phyloP scores from a whole-genome alignment of 2,888 invertebrate species.

The Limnephilus marmoratus region DNA sequence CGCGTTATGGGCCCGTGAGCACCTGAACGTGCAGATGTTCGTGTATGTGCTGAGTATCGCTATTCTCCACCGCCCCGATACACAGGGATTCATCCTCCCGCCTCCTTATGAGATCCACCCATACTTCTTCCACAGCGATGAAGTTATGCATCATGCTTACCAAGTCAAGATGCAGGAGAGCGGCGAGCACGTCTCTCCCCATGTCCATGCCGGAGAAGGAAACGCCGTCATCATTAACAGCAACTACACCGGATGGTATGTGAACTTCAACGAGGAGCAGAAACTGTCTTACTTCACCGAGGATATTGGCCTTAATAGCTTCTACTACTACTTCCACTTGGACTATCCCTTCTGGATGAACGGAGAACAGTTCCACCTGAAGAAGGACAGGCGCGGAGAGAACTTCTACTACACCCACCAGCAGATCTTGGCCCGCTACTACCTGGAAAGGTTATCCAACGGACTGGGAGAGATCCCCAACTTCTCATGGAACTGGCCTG shows the following conservation, averaged over 20 bases:
- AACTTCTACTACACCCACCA: slow-evolving; percentile 81
- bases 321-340: slow-evolving; percentile 80
- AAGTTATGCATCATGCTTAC: slow-evolving; percentile 82
- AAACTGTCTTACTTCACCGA: slow-evolving; percentile 84
- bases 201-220: slow-evolving; percentile 71
- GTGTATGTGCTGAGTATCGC: slow-evolving; percentile 81
- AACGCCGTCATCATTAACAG: slow-evolving; percentile 78
- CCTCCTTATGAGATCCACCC: slow-evolving; percentile 86
- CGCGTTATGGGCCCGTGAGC: slow-evolving; percentile 82
- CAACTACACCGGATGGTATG: slow-evolving; percentile 80
- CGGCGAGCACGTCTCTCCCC: slow-evolving; percentile 70
- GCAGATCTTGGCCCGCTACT: slow-evolving; percentile 84
- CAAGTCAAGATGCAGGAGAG: slow-evolving; percentile 77
- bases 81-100: slow-evolving; percentile 81
- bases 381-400: slow-evolving; percentile 81
- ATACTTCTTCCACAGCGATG: slow-evolving; percentile 82
- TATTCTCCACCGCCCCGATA: slow-evolving; percentile 80
- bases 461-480: slow-evolving; percentile 82
- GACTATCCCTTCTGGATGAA: slow-evolving; percentile 82
- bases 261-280: slow-evolving; percentile 77
- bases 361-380: slow-evolving; percentile 75
- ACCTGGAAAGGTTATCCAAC: slow-evolving; percentile 85
- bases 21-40: slow-evolving; percentile 84
- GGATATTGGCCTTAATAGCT: slow-evolving; percentile 82
- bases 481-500: slow-evolving; percentile 75